Base-by-base conservation (phyloP, 2,888 invertebrate species). In the Zygaena filipendulae region DNA sequence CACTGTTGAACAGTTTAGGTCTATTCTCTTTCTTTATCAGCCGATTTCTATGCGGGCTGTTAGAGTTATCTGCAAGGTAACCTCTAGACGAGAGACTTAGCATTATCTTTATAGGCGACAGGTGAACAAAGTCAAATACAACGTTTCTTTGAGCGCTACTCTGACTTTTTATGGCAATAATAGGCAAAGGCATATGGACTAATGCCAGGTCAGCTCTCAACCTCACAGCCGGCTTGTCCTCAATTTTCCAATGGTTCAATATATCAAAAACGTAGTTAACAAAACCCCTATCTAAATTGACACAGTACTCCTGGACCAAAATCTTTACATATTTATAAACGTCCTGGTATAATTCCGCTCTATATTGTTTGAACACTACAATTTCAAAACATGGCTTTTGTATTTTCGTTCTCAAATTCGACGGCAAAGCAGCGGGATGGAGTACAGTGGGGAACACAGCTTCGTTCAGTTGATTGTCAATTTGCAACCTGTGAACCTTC, bases 401-500 rank as follows among this genome's bases (percentile, higher is more conserved):
- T 2, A 56, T 56, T 13, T 46, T 59, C 0, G 55, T 42, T 14
- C 56, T 56, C 2, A 52, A 39, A 21, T 82, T 74, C 3, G 82
- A 71, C 1, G 84, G 69, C 9, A 80, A 43, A 1, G 88, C 84
- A 2, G 83, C 81, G 0, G 87, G 85, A 45, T 86, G 81, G 8
- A 90, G 47, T 6, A 88, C 85, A 21, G 85, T 84, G 0, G 88
- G 88, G 50, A 87, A 89, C 20, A 86, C 82, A 8, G 88, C 87
- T 49, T 88, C 87, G 27, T 81, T 74, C 35, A 87, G 54, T 60
- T 90, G 89, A 59, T 92, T 91, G 61, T 93, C 92, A 35, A 92
- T 75, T 82, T 92, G 82, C 12, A 84, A 52, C 32, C 71, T 59
- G 49, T 92, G 89, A 9, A 91, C 45, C 55, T 87, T 87, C 26